Conservation (phyloP, 2,888 invertebrate species). For the Polydrusus pterygomalis region DNA sequence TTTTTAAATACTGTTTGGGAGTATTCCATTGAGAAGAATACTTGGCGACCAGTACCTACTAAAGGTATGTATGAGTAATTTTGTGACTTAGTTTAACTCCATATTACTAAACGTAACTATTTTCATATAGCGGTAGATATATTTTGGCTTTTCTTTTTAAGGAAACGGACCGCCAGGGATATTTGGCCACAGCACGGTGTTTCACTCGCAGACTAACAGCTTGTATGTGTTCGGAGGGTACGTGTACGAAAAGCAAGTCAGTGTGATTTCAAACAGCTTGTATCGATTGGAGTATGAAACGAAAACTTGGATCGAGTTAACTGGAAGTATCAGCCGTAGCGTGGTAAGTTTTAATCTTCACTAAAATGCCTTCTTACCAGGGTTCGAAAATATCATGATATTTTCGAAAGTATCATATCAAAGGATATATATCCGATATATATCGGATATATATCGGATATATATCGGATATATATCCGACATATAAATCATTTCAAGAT, state of each 20-base stretch:
- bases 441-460: too few relatives aligned
- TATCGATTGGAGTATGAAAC: slow-evolving; percentile 87
- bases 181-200: slow-evolving; percentile 93
- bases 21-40: slow-evolving; percentile 83
- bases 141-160: not conserved
- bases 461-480: too few relatives aligned
- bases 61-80: slow-evolving; percentile 73
- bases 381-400: too few relatives aligned
- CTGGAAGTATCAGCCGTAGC: slow-evolving; percentile 52
- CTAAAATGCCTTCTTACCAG: not conserved
- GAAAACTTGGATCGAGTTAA: slow-evolving; percentile 81
- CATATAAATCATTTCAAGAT: too few relatives aligned
- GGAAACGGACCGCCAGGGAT: slow-evolving; percentile 83
- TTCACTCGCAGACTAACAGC: slow-evolving; percentile 86
- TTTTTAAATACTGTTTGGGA: slow-evolving; percentile 87
- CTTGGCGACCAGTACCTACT: slow-evolving; percentile 81
- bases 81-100: too few relatives aligned
- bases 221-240: slow-evolving; percentile 95
- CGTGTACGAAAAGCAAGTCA: slow-evolving; percentile 78
- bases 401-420: too few relatives aligned
- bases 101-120: too few relatives aligned
- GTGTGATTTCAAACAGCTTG: slow-evolving; percentile 82
- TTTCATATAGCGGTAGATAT: not conserved
- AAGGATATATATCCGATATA: too few relatives aligned
- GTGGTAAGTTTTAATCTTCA: slow-evolving; percentile 42